A percentile compares a stretch with the other conserved stretches of the same genome.
Evolutionary conservation across 1,140 invertebrate genomes (phyloP).

Genomic region (Bombus terrestris): DNA sequence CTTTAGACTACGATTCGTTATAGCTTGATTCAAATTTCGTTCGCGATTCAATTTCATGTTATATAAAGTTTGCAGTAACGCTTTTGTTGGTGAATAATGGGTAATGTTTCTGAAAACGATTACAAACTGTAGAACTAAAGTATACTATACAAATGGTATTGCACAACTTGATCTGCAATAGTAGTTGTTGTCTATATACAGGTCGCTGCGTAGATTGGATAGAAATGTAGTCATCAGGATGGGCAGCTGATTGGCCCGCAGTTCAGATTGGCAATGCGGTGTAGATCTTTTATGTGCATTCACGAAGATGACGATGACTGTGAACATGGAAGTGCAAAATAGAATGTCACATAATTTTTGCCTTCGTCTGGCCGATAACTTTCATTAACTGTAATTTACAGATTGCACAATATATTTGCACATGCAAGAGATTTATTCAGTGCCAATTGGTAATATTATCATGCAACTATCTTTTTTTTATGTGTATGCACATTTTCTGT

Average conservation of each 20-base stretch:
- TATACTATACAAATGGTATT: conserved; percentile 72
- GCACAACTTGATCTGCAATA: conserved; percentile 73
- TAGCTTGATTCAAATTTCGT: conserved; percentile 34
- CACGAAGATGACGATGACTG: conserved; percentile 81
- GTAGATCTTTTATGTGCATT: conserved; percentile 81
- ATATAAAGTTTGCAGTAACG: conserved; percentile 51
- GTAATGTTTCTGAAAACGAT: conserved; percentile 61
- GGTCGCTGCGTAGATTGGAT: conserved; percentile 80
- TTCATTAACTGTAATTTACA: conserved; percentile 61
- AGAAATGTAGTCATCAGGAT: conserved; percentile 79
- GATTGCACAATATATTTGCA: conserved; percentile 61
- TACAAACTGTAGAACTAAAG: conserved; percentile 65
- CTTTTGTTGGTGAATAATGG: conserved; percentile 49
- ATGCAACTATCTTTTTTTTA: conserved; percentile 47
- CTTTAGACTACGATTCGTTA: conserved; percentile 39
- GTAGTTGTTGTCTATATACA: conserved; percentile 76
- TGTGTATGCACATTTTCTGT: conserved; percentile 9
- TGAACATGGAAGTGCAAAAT: conserved; percentile 81
- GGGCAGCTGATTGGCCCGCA: conserved; percentile 77
- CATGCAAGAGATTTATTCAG: conserved; percentile 68
- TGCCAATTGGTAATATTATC: conserved; percentile 31
- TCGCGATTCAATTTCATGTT: conserved; percentile 40
- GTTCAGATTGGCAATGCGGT: conserved; percentile 79
- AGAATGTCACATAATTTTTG: conserved; percentile 76
- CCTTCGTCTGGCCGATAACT: conserved; percentile 48